A percentile compares a stretch with the other conserved stretches of the same genome.
phyloP scores from a whole-genome alignment of 1,140 invertebrate species.

The Lasioglossum baleicum region DNA sequence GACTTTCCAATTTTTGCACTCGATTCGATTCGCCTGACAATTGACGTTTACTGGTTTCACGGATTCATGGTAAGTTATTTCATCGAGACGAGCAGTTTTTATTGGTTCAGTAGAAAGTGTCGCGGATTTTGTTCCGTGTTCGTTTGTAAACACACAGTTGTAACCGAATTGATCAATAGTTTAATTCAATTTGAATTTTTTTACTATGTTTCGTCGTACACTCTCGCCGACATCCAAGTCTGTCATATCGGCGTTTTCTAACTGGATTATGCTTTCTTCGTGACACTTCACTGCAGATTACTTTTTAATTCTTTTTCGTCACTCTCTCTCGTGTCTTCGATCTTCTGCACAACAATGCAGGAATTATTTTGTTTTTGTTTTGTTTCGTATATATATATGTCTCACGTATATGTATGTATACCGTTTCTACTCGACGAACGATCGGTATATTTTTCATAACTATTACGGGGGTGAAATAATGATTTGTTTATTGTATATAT shows the following conservation, averaged over 20 bases:
- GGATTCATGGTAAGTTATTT: conserved; percentile 28
- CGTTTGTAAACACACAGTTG: neutral
- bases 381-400: neutral
- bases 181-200: neutral
- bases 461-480: neutral
- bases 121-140: neutral
- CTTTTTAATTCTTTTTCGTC: conserved; percentile 16
- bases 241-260: conserved; percentile 19
- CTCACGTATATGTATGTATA: no score
- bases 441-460: neutral
- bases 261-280: conserved; percentile 55
- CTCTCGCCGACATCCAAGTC: conserved; percentile 45
- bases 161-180: neutral
- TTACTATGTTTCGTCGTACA: neutral
- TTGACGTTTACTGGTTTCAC: conserved; percentile 10
- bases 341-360: neutral
- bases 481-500: neutral
- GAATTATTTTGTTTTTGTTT: neutral
- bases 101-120: neutral
- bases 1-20: neutral
- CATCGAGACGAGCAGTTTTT: neutral
- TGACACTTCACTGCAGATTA: conserved; percentile 41
- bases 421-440: neutral
- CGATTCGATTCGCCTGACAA: neutral
- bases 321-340: neutral